A percentile compares a stretch with the other conserved stretches of the same genome.
Conservation (phyloP, 92 coral and sea anemone species). For the Epizoanthus scotinus region DNA sequence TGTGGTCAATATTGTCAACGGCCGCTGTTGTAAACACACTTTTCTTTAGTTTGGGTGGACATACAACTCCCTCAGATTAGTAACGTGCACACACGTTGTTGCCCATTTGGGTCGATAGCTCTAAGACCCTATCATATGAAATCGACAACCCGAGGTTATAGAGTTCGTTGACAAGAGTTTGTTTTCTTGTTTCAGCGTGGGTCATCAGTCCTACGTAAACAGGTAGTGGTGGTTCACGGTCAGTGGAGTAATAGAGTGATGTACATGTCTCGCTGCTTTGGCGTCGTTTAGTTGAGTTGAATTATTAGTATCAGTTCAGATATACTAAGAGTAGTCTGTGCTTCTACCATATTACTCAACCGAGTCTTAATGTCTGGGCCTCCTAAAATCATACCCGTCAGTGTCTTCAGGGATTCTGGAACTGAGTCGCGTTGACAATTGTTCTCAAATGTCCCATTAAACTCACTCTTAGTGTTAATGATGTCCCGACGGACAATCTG, state of each 20-base stretch:
- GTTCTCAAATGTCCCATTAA: constrained; percentile 43
- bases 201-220: constrained; percentile 56
- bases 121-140: constrained; percentile 64
- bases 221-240: constrained; percentile 67
- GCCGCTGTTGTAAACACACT: constrained; percentile 35
- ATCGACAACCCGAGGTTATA: constrained; percentile 63
- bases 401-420: constrained; percentile 49
- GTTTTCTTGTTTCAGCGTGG: constrained; percentile 66
- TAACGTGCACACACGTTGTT: constrained; percentile 56
- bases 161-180: constrained; percentile 50
- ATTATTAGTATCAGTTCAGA: constrained; percentile 39
- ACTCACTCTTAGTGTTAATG: constrained; percentile 31
- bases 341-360: constrained; percentile 28
- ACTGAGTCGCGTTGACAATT: constrained; percentile 52
- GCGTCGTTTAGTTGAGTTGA: constrained; percentile 34
- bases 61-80: constrained; percentile 60
- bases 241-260: constrained; percentile 41
- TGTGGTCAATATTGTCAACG: constrained; percentile 78
- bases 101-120: constrained; percentile 68
- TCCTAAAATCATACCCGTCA: constrained; percentile 62
- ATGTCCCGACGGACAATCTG: constrained; percentile 60
- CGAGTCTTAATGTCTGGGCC: constrained; percentile 55
- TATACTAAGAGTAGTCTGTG: constrained; percentile 36
- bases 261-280: constrained; percentile 26
- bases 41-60: constrained; percentile 56